phyloP scores from a whole-genome alignment of 1,140 invertebrate genomes.

The Fopius arisanus region DNA sequence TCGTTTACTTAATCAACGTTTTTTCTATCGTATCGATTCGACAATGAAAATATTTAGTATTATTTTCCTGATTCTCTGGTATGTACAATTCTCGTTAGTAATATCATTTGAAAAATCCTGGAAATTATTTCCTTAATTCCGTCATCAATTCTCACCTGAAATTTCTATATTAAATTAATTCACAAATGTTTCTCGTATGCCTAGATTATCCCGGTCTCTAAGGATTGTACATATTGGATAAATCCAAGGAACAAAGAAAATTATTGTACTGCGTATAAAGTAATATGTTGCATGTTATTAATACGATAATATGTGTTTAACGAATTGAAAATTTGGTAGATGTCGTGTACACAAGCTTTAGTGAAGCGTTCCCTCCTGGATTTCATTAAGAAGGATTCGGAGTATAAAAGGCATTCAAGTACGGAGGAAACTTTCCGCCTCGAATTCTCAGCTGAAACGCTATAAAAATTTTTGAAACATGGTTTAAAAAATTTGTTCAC shows the following conservation, averaged over 20 bases:
- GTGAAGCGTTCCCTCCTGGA: constrained; percentile 35
- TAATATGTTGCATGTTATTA: constrained; percentile 66
- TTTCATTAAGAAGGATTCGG: too few relatives aligned
- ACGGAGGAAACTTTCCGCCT: too few relatives aligned
- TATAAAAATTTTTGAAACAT: too few relatives aligned
- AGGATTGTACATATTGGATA: neutral
- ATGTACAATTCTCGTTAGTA: neutral
- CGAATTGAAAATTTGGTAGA: constrained; percentile 52
- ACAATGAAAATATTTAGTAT: neutral
- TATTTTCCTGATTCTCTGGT: neutral
- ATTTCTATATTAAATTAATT: neutral
- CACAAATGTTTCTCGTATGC: neutral
- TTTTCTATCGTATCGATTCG: too few relatives aligned
- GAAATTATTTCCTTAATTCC: neutral
- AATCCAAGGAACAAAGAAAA: constrained; percentile 17
- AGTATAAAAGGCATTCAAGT: too few relatives aligned
- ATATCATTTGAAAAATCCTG: neutral
- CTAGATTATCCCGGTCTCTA: neutral
- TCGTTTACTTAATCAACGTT: too few relatives aligned
- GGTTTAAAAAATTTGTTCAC: too few relatives aligned
- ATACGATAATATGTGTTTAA: constrained; percentile 61
- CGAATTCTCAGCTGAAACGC: too few relatives aligned
- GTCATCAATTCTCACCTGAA: neutral
- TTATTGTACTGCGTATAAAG: constrained; percentile 56
- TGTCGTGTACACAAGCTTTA: constrained; percentile 52